These are phyloP conservation scores for Falco rusticolus DNA, from an alignment of 2,797 vertebrate species.

Conservation along the genomic window DNA sequence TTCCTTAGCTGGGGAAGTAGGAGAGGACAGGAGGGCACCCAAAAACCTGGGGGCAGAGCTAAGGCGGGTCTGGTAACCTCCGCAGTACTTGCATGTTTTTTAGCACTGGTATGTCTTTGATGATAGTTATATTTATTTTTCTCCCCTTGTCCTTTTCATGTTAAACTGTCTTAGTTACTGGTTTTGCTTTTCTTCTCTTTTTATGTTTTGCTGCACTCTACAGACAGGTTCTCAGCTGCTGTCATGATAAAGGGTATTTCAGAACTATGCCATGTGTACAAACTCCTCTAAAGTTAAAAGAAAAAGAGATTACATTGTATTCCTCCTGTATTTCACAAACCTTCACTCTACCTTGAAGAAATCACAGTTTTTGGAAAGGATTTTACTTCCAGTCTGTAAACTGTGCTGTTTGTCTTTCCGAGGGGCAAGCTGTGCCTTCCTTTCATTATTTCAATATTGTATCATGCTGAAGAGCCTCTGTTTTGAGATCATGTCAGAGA, in stretches of 20 bases:
- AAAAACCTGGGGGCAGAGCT: background rate
- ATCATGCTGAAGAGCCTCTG: slow-evolving; percentile 38
- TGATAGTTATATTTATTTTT: background rate
- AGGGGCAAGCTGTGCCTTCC: background rate
- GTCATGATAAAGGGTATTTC: background rate
- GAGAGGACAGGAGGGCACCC: background rate
- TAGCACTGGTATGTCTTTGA: background rate
- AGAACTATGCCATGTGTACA: background rate
- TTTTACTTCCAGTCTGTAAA: background rate
- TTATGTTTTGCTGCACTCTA: background rate
- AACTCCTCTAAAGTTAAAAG: background rate
- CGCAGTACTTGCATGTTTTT: background rate
- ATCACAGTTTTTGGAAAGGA: background rate
- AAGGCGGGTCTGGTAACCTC: background rate
- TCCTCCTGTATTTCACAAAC: background rate
- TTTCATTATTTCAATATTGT: slow-evolving; percentile 20
- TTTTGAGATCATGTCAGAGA: slow-evolving; percentile 44
- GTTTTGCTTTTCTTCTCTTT: background rate
- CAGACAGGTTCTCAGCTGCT: background rate
- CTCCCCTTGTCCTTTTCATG: background rate
- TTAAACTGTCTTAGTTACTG: background rate
- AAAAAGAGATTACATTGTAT: background rate
- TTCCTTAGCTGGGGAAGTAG: background rate
- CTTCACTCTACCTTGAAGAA: background rate
- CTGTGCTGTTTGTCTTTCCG: background rate